Evolutionary conservation across 2,113 vertebrate genomes (phyloP), one percentile per base, ranked within the genome.

Genomic region (Hippopotamus amphibius): DNA sequence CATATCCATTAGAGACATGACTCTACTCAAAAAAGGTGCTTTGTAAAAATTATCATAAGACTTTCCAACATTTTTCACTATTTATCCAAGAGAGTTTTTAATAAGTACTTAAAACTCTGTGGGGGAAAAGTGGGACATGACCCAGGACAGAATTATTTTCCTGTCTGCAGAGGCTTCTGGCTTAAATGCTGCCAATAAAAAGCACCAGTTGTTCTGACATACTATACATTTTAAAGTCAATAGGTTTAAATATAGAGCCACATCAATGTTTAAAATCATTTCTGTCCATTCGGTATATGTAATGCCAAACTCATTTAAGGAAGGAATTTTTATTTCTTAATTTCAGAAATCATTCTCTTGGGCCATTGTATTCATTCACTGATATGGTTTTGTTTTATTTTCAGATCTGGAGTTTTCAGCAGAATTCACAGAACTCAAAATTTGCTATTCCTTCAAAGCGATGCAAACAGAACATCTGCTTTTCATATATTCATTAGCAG

Each of bases 191-290:
- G 13, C 17, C 83, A 91, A 50, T 46, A 30, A 84, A 90, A 91
- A 37, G 3, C n/a, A 77, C 37, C 48, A 50, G 77, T 71, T 97
- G 30, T 95, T 95, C 68, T 91, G 65, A 97, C 89, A 90, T 71
- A n/a, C 59, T 82, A n/a, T 92, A 61, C 61, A 93, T 85, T 97
- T 81, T 94, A 93, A 96, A 97, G 92, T 96, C 85, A 88, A 66
- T 68, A 57, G 71, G 88, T 88, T 96, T 91, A 94, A 81, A 96
- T 82, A 95, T 61, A 96, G 88, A 94, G 15, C 33, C 21, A 4
- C n/a, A 81, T 92, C 66, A 94, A n/a, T 6, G 16, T 93, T 92
- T 46, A 16, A 71, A 85, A 59, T 96, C 84, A 88, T 86, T 87
- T 96, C 85, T 87, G 21, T 89, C 50, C 66, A 74, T 72, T 86